These are phyloP conservation scores for Malthinus seriepunctatus DNA, from an alignment of 2,888 invertebrate species.

Conservation along the genomic window DNA sequence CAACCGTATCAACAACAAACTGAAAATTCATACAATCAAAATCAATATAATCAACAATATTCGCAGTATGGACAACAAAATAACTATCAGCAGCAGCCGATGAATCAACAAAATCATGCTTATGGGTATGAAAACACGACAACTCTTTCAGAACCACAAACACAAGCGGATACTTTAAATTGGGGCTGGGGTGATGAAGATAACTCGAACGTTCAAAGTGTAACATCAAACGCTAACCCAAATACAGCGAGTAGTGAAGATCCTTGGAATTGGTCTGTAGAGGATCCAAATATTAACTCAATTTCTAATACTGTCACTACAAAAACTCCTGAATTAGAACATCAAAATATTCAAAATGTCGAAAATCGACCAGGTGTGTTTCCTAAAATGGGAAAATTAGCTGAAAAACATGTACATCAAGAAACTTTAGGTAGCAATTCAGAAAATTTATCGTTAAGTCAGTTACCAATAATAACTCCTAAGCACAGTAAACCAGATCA, in stretches of 20 bases:
- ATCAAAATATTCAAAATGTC: conserved; percentile 42
- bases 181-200: conserved; percentile 66
- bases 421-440: conserved; percentile 2
- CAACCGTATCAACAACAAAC: conserved; percentile 33
- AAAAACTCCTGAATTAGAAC: background rate
- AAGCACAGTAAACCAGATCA: conserved; percentile 46
- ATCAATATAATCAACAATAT: conserved; percentile 6
- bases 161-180: conserved; percentile 55
- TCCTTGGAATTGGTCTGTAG: conserved; percentile 67
- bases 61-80: conserved; percentile 42
- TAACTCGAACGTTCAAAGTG: conserved; percentile 47
- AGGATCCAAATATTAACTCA: conserved; percentile 51
- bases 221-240: conserved; percentile 34
- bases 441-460: conserved; percentile 22
- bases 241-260: conserved; percentile 57
- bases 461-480: conserved; percentile 11
- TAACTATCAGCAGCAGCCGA: conserved; percentile 39
- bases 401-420: conserved; percentile 23
- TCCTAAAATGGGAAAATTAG: conserved; percentile 54
- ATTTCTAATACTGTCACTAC: conserved; percentile 18
- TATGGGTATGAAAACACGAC: conserved; percentile 19
- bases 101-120: conserved; percentile 30
- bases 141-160: conserved; percentile 43
- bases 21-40: background rate
- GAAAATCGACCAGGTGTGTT: conserved; percentile 49